A percentile compares a stretch with the other conserved stretches of the same genome.
These are phyloP conservation scores for Lycocerus yunnanus DNA, from an alignment of 2,888 invertebrate species.

Conservation along the genomic window DNA sequence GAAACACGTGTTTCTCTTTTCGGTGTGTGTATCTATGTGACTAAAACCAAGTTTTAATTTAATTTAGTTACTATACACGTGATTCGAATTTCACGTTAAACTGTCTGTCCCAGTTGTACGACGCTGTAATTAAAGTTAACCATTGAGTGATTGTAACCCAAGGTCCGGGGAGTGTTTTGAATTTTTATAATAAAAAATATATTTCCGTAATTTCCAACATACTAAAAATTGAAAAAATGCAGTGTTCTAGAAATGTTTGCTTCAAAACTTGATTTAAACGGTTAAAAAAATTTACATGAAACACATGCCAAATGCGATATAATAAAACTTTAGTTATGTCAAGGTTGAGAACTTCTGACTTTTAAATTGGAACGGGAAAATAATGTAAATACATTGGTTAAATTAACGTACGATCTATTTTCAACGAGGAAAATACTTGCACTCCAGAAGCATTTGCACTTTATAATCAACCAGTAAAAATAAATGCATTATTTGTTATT, in stretches of 20 bases:
- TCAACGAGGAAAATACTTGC: conserved; percentile 8
- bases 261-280: neutral
- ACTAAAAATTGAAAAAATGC: neutral
- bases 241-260: neutral
- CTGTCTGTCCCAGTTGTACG: neutral
- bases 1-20: neutral
- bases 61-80: neutral
- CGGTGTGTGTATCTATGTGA: too few relatives aligned
- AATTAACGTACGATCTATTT: conserved; percentile 16
- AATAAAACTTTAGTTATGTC: neutral
- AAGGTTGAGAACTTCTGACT: neutral
- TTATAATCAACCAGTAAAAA: neutral
- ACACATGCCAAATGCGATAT: neutral
- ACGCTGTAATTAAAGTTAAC: too few relatives aligned
- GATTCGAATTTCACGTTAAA: neutral
- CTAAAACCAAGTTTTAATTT: too few relatives aligned
- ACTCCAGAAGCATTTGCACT: neutral
- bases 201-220: too few relatives aligned
- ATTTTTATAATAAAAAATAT: too few relatives aligned
- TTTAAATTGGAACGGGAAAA: neutral
- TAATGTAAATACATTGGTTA: neutral
- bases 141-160: too few relatives aligned
- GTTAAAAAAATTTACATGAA: neutral
- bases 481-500: neutral
- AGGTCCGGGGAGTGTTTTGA: too few relatives aligned